Percentiles rank a stretch among this genome's conserved stretches.
Conservation (phyloP, 2,113 vertebrate genomes). For the Paralichthys olivaceus region DNA sequence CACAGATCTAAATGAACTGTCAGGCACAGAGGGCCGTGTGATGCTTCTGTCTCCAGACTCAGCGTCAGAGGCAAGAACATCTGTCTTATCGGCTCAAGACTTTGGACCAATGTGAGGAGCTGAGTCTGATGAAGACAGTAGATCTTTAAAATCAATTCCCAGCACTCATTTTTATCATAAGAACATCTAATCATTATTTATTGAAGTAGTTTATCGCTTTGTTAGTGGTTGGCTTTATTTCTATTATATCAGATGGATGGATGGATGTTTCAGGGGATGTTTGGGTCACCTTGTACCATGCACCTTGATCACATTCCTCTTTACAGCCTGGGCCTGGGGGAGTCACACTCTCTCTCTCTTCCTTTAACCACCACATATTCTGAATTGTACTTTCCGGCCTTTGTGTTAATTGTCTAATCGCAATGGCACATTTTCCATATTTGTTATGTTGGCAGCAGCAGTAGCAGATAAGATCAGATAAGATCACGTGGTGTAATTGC, state of each 20-base stretch:
- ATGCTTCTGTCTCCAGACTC: not conserved
- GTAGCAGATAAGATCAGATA: slow-evolving; percentile 52
- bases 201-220: not conserved
- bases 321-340: slow-evolving; percentile 29
- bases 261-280: not conserved
- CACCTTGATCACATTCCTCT: slow-evolving; percentile 41
- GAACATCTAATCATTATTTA: not conserved
- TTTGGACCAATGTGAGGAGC: not conserved
- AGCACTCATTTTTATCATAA: not conserved
- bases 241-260: not conserved
- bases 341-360: slow-evolving; percentile 32
- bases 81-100: not conserved
- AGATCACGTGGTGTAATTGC: slow-evolving; percentile 2
- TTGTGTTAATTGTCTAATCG: slow-evolving; percentile 49
- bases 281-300: not conserved
- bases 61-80: not conserved
- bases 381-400: slow-evolving; percentile 38
- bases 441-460: slow-evolving; percentile 49
- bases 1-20: no score
- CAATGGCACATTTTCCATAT: slow-evolving; percentile 30
- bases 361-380: slow-evolving; percentile 34
- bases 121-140: no score
- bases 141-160: no score
- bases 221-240: not conserved
- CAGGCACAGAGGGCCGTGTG: not conserved